Conservation (phyloP, 2,113 vertebrate species). For the Pitta sordida region DNA sequence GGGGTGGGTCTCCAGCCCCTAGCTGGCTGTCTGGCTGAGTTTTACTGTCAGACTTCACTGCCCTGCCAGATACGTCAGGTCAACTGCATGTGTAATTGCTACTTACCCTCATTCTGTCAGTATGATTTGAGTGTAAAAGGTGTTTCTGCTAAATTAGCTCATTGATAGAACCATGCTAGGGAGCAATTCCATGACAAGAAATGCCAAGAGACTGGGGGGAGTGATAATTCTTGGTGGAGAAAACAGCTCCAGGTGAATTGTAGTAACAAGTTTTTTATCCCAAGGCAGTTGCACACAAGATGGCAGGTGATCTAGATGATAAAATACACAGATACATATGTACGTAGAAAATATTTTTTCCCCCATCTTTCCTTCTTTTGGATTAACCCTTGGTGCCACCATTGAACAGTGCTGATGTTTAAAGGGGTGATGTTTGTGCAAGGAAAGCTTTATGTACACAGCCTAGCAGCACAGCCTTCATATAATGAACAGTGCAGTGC, state of each 20-base stretch:
- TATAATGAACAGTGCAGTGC: not conserved
- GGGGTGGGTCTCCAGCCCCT: not conserved
- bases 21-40: not conserved
- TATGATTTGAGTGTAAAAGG: not conserved
- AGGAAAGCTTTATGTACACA: not conserved
- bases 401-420: not conserved
- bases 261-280: not conserved
- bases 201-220: not conserved
- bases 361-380: not conserved
- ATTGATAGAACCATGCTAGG: not conserved
- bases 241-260: not conserved
- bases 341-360: not conserved
- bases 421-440: not conserved
- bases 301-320: not conserved
- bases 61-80: not conserved
- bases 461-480: not conserved
- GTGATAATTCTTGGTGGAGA: not conserved
- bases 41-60: not conserved
- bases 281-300: not conserved
- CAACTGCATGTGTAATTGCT: not conserved
- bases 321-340: not conserved
- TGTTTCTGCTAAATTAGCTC: not conserved
- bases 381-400: not conserved
- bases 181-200: rapidly evolving
- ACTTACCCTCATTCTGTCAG: conserved; percentile 12